These are phyloP conservation scores for Falco punctatus DNA, from an alignment of 2,113 vertebrate species.

Conservation along the genomic window DNA sequence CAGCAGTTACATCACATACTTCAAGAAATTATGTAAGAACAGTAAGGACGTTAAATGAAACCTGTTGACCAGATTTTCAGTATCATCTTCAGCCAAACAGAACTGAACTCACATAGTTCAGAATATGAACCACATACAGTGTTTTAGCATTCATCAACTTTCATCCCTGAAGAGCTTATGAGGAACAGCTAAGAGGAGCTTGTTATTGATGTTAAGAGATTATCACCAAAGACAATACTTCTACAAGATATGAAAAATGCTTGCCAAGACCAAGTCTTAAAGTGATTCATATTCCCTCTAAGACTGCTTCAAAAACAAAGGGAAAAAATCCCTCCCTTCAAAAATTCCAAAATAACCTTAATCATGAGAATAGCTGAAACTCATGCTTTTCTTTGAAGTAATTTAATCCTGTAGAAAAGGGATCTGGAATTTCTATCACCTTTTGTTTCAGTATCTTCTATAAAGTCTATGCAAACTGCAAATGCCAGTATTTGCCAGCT, in stretches of 20 bases:
- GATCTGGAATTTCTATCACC: not conserved
- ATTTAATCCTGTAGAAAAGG: not conserved
- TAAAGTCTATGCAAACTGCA: not conserved
- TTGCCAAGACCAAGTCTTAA: not conserved
- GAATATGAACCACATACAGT: not conserved
- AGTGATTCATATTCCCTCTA: not conserved
- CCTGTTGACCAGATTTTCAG: not conserved
- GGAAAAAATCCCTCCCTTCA: not conserved
- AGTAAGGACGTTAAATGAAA: not conserved
- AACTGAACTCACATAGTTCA: not conserved
- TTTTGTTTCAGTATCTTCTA: not conserved
- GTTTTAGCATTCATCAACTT: not conserved
- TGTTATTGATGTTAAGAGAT: not conserved
- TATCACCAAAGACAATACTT: not conserved
- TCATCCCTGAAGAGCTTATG: not conserved
- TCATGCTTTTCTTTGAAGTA: not conserved
- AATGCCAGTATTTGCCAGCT: not conserved
- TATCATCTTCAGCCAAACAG: not conserved
- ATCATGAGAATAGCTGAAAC: not conserved
- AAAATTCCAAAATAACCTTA: not conserved
- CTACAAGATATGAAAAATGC: not conserved
- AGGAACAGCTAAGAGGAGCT: not conserved
- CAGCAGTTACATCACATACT: not conserved
- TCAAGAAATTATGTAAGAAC: not conserved
- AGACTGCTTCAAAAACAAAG: not conserved